Base-by-base conservation (phyloP, 92 coral and sea anemone species). In the Phenganax subtilis region DNA sequence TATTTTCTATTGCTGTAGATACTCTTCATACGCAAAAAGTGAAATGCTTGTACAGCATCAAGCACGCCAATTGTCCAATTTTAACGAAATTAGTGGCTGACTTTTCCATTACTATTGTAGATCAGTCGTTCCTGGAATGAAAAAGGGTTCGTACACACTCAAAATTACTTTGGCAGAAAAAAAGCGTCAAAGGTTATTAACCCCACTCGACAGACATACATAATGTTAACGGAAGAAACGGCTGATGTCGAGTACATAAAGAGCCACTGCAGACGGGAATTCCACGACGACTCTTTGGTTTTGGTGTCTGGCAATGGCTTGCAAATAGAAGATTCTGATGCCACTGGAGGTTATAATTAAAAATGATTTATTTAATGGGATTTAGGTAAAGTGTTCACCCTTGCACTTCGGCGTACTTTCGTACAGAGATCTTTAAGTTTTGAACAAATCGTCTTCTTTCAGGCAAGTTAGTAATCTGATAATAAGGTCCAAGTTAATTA, bases 241-340 rank as follows among this genome's bases (percentile, higher is more conserved):
- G 88, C 88, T 52, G 58, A 70, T 71, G 79, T 80, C 25, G n/a
- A 47, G n/a, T 85, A n/a, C 80, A 85, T 85, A 6, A 58, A 15
- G 55, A 54, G 75, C 52, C 27, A 29, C 70, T 80, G 81, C 75
- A 62, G 69, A 81, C 28, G 71, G 56, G 88, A 85, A 14, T 85
- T 85, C 51, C 66, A 29, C 0, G 81, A 80, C 29, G 61, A 68
- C 10, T 65, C 88, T 7, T 55, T 85, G 55, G 54, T 58, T 51
- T 73, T 85, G 11, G 88, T 85, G 31, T 57, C 81, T 9, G 79
- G 75, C 7, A 85, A 85, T 73, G 84, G 85, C 15, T 80, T 85
- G 16, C 54, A 56, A 60, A 79, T 85, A 56, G 85, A 85, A 71
- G 75, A 85, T 57, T 85, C 81, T 6, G 81, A 80, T 47, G 84